Evolutionary conservation across 1,140 invertebrate species (phyloP).

Genomic region (Epicauta chinensis): DNA sequence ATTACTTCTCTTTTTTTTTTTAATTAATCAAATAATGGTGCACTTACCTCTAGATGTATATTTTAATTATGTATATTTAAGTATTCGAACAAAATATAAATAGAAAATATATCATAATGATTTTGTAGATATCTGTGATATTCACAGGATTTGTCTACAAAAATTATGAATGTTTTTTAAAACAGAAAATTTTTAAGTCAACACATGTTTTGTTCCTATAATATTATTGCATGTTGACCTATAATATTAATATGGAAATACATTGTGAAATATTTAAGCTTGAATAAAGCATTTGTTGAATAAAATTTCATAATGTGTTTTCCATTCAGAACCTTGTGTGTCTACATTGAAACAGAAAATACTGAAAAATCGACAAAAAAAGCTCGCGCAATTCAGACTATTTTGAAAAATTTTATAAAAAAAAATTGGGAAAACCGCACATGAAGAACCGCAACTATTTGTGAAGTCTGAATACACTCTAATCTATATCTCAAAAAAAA

Average conservation of each 20-base stretch:
- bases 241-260: conserved; percentile 49
- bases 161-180: conserved; percentile 12
- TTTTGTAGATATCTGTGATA: conserved; percentile 20
- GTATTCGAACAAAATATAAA: too few relatives aligned
- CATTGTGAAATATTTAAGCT: conserved; percentile 55
- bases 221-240: conserved; percentile 34
- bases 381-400: too few relatives aligned
- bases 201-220: conserved; percentile 35
- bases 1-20: too few relatives aligned
- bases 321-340: conserved; percentile 42
- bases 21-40: neutral
- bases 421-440: too few relatives aligned
- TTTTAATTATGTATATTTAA: conserved; percentile 5
- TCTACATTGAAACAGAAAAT: neutral
- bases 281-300: conserved; percentile 57
- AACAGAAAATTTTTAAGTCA: conserved; percentile 7
- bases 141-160: conserved; percentile 18
- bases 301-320: conserved; percentile 56
- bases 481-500: neutral
- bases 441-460: too few relatives aligned
- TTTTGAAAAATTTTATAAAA: too few relatives aligned
- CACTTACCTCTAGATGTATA: conserved; percentile 5
- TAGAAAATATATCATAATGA: too few relatives aligned
- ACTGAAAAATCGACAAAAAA: too few relatives aligned
- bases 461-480: too few relatives aligned